Base-by-base conservation (phyloP, 2,888 invertebrate genomes). In the Cataglyphis albicans region DNA sequence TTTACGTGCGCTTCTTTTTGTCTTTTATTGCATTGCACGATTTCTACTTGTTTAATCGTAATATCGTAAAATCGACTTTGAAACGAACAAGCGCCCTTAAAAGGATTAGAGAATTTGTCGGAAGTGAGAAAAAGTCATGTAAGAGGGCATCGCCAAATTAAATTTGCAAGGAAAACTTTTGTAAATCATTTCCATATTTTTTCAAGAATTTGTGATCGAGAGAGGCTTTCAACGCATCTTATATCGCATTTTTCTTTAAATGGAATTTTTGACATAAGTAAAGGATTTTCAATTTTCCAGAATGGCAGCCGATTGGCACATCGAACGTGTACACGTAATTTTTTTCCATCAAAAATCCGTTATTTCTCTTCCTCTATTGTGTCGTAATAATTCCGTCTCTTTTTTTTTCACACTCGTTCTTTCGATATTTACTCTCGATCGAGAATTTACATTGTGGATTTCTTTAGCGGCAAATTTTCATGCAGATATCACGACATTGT, bases 391-490 rank as follows among this genome's bases (percentile, higher is more conserved):
- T 12, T 21, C 18, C 21, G 38, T 12, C 55, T 55, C 57, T 35
- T n/a, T 55, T 67, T 35, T 52, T n/a, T 55, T 70, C 55, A 63
- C 29, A 63, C 64, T 64, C 52, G 44, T 18, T 18, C 38, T 67
- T 59, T 70, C 63, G 57, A 12, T 65, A 82, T 84, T 84, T 84
- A 82, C 44, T 32, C 44, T 72, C 41, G 52, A 35, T 29, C 41
- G 61, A 73, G 63, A 61, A 78, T 83, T 84, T 83, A 65, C 57
- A 59, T 29, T 25, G 35, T 32, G 68, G 59, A 32, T 18, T 65
- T 12, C 73, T 63, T 68, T 67, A 68, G 52, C 18, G 65, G 10
- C 52, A 52, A 68, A 83, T 83, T 83, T 83, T 55, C 84, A 80
- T 38, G 32, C 29, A 74, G 67, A 41, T 48, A 44, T 82, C 76